phyloP scores from a whole-genome alignment of 2,113 vertebrate genomes.

The Puntigrus tetrazona region DNA sequence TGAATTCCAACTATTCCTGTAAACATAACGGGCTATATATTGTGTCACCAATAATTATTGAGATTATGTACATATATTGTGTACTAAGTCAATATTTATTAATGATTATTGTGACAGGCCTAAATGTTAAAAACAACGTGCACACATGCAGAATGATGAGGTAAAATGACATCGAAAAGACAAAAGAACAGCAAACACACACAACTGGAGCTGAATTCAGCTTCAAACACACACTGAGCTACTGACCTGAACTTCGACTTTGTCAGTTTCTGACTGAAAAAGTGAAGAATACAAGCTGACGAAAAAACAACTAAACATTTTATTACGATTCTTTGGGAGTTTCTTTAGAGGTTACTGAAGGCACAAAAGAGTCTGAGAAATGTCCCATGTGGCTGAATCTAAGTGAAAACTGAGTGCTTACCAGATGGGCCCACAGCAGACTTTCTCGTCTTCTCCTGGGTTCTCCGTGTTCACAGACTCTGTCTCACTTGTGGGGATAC shows the following conservation, averaged over 20 bases:
- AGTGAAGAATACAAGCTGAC: slow-evolving; percentile 43
- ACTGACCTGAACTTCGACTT: slow-evolving; percentile 99
- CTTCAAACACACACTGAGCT: slow-evolving; percentile 45
- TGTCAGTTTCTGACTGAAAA: slow-evolving; percentile 93
- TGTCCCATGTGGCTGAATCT: background rate
- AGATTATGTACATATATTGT: too few relatives aligned
- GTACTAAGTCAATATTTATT: too few relatives aligned
- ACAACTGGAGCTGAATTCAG: slow-evolving; percentile 17
- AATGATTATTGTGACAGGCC: too few relatives aligned
- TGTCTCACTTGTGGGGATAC: slow-evolving; percentile 90
- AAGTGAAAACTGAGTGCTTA: slow-evolving; percentile 70
- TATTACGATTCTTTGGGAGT: background rate
- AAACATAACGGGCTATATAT: too few relatives aligned
- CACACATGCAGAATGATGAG: slow-evolving; percentile 16
- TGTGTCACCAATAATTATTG: too few relatives aligned
- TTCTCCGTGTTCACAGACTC: slow-evolving; percentile 94
- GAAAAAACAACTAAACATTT: background rate
- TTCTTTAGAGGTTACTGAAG: background rate
- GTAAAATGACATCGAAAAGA: background rate
- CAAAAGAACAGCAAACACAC: slow-evolving; percentile 12
- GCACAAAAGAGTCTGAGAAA: background rate
- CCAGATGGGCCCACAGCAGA: slow-evolving; percentile 88
- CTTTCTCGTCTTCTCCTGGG: slow-evolving; percentile 82
- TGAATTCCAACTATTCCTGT: too few relatives aligned
- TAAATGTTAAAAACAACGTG: background rate